These are phyloP conservation scores for Azorinus chamasolen DNA, from an alignment of 2,888 invertebrate genomes.

Conservation along the genomic window DNA sequence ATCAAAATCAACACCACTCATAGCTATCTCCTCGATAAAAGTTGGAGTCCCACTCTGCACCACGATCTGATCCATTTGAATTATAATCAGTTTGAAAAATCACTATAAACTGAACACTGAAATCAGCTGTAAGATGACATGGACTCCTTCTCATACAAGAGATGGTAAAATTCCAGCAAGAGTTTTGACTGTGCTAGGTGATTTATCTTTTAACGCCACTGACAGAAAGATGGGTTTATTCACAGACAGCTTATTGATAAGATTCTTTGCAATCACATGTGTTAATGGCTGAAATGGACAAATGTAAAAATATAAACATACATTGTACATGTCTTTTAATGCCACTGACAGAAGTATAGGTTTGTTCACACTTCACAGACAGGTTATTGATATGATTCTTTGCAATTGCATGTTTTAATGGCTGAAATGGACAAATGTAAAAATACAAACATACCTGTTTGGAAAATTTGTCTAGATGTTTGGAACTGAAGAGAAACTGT, in stretches of 20 bases:
- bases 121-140: neutral
- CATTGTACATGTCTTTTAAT: constrained; percentile 79
- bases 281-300: constrained; percentile 77
- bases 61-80: constrained; percentile 46
- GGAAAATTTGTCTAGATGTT: no score
- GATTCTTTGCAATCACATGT: constrained; percentile 81
- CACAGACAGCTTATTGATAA: constrained; percentile 73
- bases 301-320: no score
- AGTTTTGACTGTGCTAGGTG: constrained; percentile 67
- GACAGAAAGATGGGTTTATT: constrained; percentile 79
- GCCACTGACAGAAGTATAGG: constrained; percentile 81
- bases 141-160: constrained; percentile 14
- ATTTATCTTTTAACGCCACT: constrained; percentile 79
- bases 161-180: constrained; percentile 58
- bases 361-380: constrained; percentile 70
- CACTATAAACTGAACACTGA: neutral
- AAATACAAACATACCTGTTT: no score
- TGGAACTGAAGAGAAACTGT: no score
- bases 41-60: constrained; percentile 46
- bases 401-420: constrained; percentile 80
- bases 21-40: constrained; percentile 52
- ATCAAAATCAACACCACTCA: constrained; percentile 4
- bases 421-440: constrained; percentile 75
- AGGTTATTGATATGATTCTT: constrained; percentile 77
- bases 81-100: neutral